A percentile compares a stretch with the other conserved stretches of the same genome.
Evolutionary conservation across 2,797 vertebrate genomes (phyloP).

Genomic region (Spea hammondii): DNA sequence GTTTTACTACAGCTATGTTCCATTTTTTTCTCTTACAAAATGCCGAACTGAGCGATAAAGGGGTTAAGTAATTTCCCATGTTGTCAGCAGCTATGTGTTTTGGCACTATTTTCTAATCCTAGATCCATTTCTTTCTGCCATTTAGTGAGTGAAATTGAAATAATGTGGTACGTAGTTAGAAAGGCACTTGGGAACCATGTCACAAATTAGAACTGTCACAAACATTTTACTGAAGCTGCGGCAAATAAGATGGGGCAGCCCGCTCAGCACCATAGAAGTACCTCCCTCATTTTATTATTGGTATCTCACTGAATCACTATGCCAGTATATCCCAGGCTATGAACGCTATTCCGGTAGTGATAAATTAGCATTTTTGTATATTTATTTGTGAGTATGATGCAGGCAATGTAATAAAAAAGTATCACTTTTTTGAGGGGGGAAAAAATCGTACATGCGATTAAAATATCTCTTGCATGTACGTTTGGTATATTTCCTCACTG

Average conservation of each 20-base stretch:
- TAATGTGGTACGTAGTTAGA: constrained; percentile 50
- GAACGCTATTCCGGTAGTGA: too few relatives aligned
- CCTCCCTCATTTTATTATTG: constrained; percentile 51
- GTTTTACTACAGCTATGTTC: background rate
- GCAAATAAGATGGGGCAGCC: constrained; percentile 56
- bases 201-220: constrained; percentile 73
- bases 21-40: background rate
- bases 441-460: too few relatives aligned
- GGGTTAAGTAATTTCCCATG: constrained; percentile 14
- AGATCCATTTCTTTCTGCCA: background rate
- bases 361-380: too few relatives aligned
- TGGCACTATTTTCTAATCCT: constrained; percentile 12
- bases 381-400: too few relatives aligned
- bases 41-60: background rate
- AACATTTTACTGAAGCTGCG: constrained; percentile 66
- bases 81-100: constrained; percentile 25
- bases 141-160: constrained; percentile 55
- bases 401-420: too few relatives aligned
- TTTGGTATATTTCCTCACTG: too few relatives aligned
- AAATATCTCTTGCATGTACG: too few relatives aligned
- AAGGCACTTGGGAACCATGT: constrained; percentile 60
- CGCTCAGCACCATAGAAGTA: constrained; percentile 68
- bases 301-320: constrained; percentile 16
- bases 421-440: too few relatives aligned
- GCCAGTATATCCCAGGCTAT: background rate